phyloP scores from a whole-genome alignment of 2,797 vertebrate genomes.

The Neopelma chrysocephalum region DNA sequence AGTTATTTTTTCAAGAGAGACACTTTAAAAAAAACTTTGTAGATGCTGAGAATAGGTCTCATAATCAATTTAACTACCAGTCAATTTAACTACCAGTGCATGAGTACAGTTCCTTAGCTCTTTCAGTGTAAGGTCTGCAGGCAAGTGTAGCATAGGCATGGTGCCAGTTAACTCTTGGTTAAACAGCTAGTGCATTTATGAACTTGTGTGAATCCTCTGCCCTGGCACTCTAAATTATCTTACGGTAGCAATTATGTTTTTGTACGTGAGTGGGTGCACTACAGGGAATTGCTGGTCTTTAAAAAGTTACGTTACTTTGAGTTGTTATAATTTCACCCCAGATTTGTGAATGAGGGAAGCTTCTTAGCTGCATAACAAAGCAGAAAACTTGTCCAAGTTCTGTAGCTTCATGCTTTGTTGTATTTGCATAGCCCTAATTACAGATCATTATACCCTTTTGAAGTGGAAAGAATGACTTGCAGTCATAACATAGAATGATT shows the following conservation, averaged over 20 bases:
- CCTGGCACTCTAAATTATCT: not conserved
- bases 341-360: not conserved
- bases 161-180: not conserved
- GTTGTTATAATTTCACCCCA: not conserved
- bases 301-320: not conserved
- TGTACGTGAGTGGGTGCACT: not conserved
- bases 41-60: not conserved
- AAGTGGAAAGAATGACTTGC: not conserved
- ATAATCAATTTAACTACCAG: not conserved
- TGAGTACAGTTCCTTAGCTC: not conserved
- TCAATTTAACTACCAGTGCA: not conserved
- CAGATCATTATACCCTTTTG: not conserved
- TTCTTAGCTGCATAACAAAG: not conserved
- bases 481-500: not conserved
- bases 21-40: not conserved
- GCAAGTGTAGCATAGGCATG: too few relatives aligned
- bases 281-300: not conserved
- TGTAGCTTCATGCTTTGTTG: not conserved
- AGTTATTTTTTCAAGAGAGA: not conserved
- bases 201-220: not conserved
- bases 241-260: fast-evolving
- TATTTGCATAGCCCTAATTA: not conserved
- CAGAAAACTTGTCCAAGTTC: not conserved
- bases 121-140: not conserved
- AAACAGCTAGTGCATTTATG: not conserved